Conservation (phyloP, 2,113 vertebrate genomes). For the Toxotes chatareus region DNA sequence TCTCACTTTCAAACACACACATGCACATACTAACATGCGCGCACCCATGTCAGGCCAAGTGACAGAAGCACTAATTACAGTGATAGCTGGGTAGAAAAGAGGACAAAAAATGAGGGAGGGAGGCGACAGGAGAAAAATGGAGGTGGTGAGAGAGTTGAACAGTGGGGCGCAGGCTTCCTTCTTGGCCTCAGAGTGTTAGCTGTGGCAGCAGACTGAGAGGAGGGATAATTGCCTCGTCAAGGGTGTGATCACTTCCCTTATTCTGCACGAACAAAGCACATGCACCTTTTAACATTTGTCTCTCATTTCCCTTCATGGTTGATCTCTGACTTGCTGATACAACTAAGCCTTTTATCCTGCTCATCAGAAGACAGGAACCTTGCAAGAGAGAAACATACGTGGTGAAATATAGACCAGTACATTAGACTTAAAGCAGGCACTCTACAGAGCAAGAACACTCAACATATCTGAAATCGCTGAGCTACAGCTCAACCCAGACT, state of each 20-base stretch:
- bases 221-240: slow-evolving; percentile 78
- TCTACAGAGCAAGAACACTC: neutral
- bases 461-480: neutral
- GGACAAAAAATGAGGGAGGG: slow-evolving; percentile 46
- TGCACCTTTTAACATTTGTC: slow-evolving; percentile 65
- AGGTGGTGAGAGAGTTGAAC: slow-evolving; percentile 49
- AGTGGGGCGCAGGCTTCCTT: slow-evolving; percentile 52
- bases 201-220: slow-evolving; percentile 60
- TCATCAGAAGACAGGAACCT: slow-evolving; percentile 23
- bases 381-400: neutral
- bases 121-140: slow-evolving; percentile 35
- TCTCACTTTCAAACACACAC: slow-evolving; percentile 27
- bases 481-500: neutral
- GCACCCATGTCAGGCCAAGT: slow-evolving; percentile 61
- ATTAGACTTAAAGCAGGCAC: neutral
- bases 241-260: slow-evolving; percentile 72
- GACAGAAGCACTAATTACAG: slow-evolving; percentile 75
- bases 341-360: slow-evolving; percentile 24
- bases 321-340: slow-evolving; percentile 9
- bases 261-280: slow-evolving; percentile 48
- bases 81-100: slow-evolving; percentile 65
- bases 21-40: slow-evolving; percentile 31
- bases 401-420: neutral
- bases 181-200: slow-evolving; percentile 56
- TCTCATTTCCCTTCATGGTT: slow-evolving; percentile 54